These are phyloP conservation scores for Sphaerodactylus townsendi DNA, from an alignment of 2,113 vertebrate genomes.

Conservation along the genomic window DNA sequence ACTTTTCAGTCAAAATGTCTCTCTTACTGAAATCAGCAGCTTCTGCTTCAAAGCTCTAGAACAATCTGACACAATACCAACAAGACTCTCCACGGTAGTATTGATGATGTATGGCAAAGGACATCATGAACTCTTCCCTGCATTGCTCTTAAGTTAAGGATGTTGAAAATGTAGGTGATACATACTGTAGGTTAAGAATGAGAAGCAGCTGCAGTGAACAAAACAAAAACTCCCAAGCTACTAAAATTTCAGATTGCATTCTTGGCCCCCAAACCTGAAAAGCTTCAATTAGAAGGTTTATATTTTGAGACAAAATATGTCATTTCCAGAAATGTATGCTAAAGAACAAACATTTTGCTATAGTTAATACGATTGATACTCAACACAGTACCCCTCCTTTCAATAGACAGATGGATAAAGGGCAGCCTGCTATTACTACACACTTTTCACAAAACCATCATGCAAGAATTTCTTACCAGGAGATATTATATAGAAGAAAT, in stretches of 20 bases:
- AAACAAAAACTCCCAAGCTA: neutral
- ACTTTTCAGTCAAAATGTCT: no score
- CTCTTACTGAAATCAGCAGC: no score
- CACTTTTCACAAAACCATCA: accelerated
- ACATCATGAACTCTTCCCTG: neutral
- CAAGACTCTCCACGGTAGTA: neutral
- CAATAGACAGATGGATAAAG: accelerated
- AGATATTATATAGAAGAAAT: constrained; percentile 98
- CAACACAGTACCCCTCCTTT: accelerated
- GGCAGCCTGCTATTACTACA: accelerated
- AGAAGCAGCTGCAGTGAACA: neutral
- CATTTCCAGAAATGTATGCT: neutral
- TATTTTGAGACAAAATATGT: neutral
- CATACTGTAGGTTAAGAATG: no score
- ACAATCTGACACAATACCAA: neutral
- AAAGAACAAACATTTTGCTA: neutral
- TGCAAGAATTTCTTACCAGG: constrained; percentile 79
- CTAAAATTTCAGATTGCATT: neutral
- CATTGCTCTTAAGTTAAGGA: neutral
- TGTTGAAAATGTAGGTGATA: neutral
- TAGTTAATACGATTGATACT: neutral
- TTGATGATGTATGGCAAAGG: neutral
- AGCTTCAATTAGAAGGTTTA: neutral
- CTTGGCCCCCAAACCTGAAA: neutral
- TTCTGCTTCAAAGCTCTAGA: no score